Evolutionary conservation across 2,113 vertebrate genomes (phyloP).

Genomic region (Fregata magnificens): DNA sequence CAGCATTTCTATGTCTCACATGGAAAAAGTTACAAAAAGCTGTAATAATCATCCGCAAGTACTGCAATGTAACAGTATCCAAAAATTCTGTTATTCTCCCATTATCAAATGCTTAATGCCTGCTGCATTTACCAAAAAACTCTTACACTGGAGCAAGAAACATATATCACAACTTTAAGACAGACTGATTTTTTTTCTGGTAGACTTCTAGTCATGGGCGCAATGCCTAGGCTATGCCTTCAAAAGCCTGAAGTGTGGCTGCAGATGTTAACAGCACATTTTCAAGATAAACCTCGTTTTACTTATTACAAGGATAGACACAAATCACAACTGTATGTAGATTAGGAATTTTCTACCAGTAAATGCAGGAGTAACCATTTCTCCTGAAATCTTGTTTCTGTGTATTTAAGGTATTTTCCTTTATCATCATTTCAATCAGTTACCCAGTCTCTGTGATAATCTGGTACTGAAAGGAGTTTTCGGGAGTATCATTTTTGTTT

Average conservation of each 20-base stretch:
- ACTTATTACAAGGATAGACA: not conserved
- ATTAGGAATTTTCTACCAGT: not conserved
- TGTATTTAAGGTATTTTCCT: constrained; percentile 3
- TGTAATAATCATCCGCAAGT: not conserved
- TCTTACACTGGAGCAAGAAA: not conserved
- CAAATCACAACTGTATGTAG: not conserved
- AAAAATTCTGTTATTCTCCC: not conserved
- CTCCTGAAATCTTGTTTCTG: not conserved
- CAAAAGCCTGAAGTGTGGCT: not conserved
- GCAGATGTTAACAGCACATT: not conserved
- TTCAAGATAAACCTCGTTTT: not conserved
- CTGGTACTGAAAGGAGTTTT: not conserved
- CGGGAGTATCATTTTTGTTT: not conserved
- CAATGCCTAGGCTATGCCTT: not conserved
- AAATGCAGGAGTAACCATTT: not conserved
- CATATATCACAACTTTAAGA: not conserved
- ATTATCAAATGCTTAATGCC: not conserved
- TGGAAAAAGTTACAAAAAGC: not conserved
- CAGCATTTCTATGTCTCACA: not conserved
- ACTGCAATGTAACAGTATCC: not conserved
- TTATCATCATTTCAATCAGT: not conserved
- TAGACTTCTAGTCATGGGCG: not conserved
- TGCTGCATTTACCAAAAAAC: not conserved
- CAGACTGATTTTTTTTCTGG: not conserved
- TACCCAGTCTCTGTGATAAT: not conserved